These are phyloP conservation scores for Phoeniculus purpureus DNA, from an alignment of 2,797 vertebrate species.

Conservation along the genomic window DNA sequence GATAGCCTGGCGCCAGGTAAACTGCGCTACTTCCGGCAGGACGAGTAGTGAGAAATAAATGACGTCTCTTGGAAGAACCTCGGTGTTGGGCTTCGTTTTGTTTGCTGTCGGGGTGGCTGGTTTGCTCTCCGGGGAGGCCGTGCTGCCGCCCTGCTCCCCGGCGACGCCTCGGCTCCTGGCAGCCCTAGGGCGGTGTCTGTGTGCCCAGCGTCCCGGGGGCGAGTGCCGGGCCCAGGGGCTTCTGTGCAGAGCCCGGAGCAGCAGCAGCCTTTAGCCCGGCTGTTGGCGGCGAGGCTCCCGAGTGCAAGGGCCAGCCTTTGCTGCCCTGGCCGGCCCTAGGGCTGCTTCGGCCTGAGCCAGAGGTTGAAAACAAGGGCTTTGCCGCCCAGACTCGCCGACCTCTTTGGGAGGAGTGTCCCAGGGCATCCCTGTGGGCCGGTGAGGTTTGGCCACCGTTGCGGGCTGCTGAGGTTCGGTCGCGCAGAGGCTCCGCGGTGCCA, in stretches of 20 bases:
- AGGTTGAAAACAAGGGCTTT: slow-evolving; percentile 29
- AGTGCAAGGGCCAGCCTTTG: slow-evolving; percentile 25
- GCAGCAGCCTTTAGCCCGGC: slow-evolving; percentile 31
- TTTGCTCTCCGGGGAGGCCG: slow-evolving; percentile 45
- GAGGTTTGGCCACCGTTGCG: slow-evolving; percentile 12
- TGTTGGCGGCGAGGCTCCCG: slow-evolving; percentile 13
- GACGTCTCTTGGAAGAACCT: slow-evolving; percentile 69
- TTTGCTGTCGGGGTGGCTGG: slow-evolving; percentile 42
- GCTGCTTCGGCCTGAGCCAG: slow-evolving; percentile 1
- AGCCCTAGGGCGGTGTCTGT: slow-evolving; percentile 22
- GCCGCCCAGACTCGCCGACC: not conserved
- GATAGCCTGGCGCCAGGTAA: slow-evolving; percentile 93
- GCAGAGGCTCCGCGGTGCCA: not conserved
- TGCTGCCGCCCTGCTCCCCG: slow-evolving; percentile 35
- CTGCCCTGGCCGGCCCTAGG: slow-evolving; percentile 1
- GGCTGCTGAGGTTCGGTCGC: not conserved
- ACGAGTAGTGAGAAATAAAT: slow-evolving; percentile 67
- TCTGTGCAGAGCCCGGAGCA: slow-evolving; percentile 17
- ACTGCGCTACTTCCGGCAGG: slow-evolving; percentile 54
- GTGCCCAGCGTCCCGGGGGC: slow-evolving; percentile 9
- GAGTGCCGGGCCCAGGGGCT: not conserved
- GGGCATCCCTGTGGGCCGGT: not conserved
- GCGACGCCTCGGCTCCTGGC: slow-evolving; percentile 45
- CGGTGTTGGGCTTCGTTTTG: slow-evolving; percentile 70
- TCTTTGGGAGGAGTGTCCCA: slow-evolving; percentile 30